phyloP scores from a whole-genome alignment of 2,888 invertebrate species.

The Diabrotica balteata region DNA sequence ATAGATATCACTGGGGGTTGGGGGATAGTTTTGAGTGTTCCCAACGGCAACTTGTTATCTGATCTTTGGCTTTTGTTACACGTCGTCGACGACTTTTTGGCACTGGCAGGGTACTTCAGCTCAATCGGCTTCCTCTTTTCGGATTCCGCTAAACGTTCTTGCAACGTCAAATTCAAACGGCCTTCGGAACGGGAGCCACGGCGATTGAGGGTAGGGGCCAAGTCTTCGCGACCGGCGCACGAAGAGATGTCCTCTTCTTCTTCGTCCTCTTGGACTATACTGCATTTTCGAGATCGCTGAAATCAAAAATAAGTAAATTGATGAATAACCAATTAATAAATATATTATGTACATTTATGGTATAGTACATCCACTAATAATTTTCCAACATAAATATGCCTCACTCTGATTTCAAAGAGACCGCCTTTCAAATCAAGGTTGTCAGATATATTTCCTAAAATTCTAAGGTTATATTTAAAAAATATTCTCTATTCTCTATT shows the following conservation, averaged over 20 bases:
- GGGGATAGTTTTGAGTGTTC: neutral
- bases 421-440: too few species aligned
- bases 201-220: conserved; percentile 65
- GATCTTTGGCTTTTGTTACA: conserved; percentile 14
- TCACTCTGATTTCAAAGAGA: too few species aligned
- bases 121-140: conserved; percentile 61
- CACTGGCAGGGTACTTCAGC: conserved; percentile 21
- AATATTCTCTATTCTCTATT: too few species aligned
- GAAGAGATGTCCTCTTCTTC: conserved; percentile 80
- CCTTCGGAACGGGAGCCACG: conserved; percentile 84
- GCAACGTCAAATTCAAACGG: conserved; percentile 73
- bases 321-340: too few species aligned
- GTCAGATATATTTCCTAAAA: too few species aligned
- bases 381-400: too few species aligned
- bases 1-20: conserved; percentile 8
- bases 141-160: conserved; percentile 67
- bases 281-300: conserved; percentile 82
- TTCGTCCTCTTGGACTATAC: conserved; percentile 92
- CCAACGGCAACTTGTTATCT: neutral
- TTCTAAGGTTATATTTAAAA: too few species aligned
- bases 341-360: too few species aligned
- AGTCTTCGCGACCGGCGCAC: conserved; percentile 67
- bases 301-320: conserved; percentile 44
- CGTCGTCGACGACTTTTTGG: conserved; percentile 20
- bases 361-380: too few species aligned